Evolutionary conservation across 2,113 vertebrate genomes (phyloP).

Genomic region (Pseudonaja textilis): DNA sequence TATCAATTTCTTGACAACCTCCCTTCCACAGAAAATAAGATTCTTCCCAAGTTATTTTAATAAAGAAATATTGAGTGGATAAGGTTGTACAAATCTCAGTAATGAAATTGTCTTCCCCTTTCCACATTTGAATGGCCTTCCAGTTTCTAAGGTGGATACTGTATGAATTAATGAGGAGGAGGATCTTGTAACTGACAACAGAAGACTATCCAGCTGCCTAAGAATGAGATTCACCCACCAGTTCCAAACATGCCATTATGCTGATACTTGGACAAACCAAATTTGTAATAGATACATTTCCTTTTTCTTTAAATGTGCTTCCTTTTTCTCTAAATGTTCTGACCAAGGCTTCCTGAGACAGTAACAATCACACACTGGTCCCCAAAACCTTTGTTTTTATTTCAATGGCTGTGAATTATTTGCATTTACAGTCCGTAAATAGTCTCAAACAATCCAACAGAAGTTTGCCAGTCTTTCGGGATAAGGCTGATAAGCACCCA

Average conservation of each 20-base stretch:
- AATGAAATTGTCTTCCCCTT: not conserved
- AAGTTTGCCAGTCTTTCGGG: no score
- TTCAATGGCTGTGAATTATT: no score
- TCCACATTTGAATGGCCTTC: not conserved
- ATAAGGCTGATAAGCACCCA: no score
- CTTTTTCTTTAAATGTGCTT: not conserved
- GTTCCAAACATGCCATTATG: not conserved
- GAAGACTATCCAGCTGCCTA: not conserved
- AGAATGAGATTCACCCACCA: not conserved
- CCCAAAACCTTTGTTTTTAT: no score
- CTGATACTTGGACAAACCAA: not conserved
- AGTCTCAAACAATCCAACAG: no score
- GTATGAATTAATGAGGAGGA: not conserved
- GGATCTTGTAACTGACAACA: not conserved
- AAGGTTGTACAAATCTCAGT: not conserved
- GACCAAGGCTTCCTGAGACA: no score
- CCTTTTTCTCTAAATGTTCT: not conserved
- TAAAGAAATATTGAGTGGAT: not conserved
- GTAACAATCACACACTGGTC: no score
- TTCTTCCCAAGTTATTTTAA: not conserved
- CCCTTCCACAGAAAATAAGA: not conserved
- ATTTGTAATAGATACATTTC: not conserved
- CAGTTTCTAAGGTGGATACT: not conserved
- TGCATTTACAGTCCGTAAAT: no score
- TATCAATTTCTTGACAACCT: not conserved